Evolutionary conservation across 2,113 vertebrate species (phyloP).

Genomic region (Pontoporia blainvillei): DNA sequence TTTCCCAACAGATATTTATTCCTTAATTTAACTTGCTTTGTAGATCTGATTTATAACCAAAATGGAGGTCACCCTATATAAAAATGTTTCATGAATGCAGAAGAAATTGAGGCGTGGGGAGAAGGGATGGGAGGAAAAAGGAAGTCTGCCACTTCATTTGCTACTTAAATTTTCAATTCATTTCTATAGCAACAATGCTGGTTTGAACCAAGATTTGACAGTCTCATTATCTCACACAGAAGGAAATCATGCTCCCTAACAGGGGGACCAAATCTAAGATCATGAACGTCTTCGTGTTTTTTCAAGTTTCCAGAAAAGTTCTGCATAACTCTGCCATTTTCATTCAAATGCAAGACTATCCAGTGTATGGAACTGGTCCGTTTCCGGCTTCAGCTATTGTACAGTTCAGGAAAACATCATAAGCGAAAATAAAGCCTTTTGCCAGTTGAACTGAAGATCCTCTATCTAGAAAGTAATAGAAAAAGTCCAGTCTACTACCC

Average conservation of each 20-base stretch:
- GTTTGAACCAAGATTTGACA: neutral
- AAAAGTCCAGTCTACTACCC: neutral
- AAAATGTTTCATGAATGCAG: neutral
- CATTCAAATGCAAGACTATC: neutral
- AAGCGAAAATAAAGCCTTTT: neutral
- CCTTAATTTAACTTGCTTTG: slow-evolving; percentile 10
- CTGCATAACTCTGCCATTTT: neutral
- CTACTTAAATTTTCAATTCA: neutral
- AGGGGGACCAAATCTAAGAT: neutral
- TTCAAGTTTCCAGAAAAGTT: slow-evolving; percentile 8
- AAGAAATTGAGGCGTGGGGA: neutral
- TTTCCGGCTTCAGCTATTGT: neutral
- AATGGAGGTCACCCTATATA: neutral
- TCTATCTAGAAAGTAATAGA: neutral
- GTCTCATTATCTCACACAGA: neutral
- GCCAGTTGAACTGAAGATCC: neutral
- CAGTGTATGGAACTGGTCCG: neutral
- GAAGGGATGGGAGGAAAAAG: neutral
- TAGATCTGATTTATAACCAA: neutral
- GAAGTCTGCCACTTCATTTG: neutral
- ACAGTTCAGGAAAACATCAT: neutral
- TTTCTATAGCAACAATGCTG: neutral
- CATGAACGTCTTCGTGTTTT: neutral
- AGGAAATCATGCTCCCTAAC: neutral
- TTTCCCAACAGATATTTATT: neutral